Conservation (phyloP, 2,888 invertebrate genomes). For the Taphrorychus bicolor region DNA sequence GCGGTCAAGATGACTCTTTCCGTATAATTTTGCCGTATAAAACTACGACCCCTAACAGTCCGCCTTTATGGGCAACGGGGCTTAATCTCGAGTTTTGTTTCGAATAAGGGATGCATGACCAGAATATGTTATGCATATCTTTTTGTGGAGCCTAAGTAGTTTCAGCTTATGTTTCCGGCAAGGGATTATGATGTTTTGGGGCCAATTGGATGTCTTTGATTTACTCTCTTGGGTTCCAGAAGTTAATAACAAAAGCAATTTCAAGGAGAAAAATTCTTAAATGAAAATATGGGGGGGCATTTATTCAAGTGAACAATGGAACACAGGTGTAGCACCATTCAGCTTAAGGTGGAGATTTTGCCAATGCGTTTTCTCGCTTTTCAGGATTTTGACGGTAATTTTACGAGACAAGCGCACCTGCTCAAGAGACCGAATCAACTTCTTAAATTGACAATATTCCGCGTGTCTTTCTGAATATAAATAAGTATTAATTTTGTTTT, state of each 20-base stretch:
- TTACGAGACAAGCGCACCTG: not conserved
- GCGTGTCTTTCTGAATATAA: not conserved
- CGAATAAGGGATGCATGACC: constrained; percentile 27
- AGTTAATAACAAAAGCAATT: too few relatives aligned
- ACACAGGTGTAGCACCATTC: not conserved
- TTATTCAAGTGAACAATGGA: not conserved
- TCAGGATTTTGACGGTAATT: not conserved
- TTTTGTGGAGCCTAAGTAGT: not conserved
- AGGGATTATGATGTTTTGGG: not conserved
- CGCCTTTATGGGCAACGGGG: constrained; percentile 27
- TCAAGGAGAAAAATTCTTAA: not conserved
- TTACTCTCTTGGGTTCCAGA: too few relatives aligned
- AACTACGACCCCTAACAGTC: constrained; percentile 40
- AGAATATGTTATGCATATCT: constrained; percentile 32
- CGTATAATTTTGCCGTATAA: constrained; percentile 48
- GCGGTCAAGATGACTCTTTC: constrained; percentile 46
- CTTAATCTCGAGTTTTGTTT: constrained; percentile 35
- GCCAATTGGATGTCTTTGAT: too few relatives aligned
- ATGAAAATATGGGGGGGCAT: not conserved
- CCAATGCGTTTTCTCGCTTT: not conserved
- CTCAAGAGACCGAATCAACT: not conserved
- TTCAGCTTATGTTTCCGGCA: too few relatives aligned
- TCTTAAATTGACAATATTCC: not conserved
- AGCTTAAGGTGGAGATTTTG: not conserved
- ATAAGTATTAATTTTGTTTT: not conserved